These are phyloP conservation scores for Chondrosia reniformis DNA, from an alignment of 37 sponge, comb jelly and placozoan species.

Conservation along the genomic window DNA sequence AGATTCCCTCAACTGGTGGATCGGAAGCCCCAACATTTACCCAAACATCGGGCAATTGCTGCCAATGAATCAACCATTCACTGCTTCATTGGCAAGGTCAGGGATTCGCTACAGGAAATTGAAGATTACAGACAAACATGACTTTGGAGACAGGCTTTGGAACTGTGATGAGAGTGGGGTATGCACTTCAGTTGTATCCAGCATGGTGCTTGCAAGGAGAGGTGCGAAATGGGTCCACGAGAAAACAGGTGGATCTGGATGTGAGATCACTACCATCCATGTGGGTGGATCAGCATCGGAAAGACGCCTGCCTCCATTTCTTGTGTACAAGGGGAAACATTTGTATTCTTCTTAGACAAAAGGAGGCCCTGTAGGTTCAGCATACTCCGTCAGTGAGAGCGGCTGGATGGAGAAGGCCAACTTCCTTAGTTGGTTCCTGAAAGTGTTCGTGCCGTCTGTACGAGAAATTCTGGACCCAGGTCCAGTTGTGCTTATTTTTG, in stretches of 20 bases:
- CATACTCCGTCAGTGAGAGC: slow-evolving; percentile 35
- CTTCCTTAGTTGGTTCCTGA: slow-evolving; percentile 44
- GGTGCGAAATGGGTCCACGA: slow-evolving; percentile 49
- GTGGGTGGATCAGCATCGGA: slow-evolving; percentile 39
- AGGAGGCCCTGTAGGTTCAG: slow-evolving; percentile 47
- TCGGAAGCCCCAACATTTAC: background rate
- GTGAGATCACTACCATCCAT: slow-evolving; percentile 47
- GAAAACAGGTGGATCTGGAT: slow-evolving; percentile 43
- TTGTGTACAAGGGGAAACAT: slow-evolving; percentile 64
- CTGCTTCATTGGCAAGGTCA: background rate
- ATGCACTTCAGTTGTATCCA: slow-evolving; percentile 36
- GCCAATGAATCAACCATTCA: background rate
- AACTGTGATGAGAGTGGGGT: slow-evolving; percentile 57
- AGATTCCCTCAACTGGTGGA: background rate
- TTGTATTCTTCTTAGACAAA: slow-evolving; percentile 31
- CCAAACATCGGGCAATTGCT: background rate
- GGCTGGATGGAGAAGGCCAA: slow-evolving; percentile 59
- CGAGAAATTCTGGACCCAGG: background rate
- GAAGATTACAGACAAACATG: background rate
- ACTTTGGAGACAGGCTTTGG: slow-evolving; percentile 27
- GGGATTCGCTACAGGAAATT: background rate
- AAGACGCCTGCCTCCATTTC: slow-evolving; percentile 41
- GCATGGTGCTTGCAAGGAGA: slow-evolving; percentile 14
- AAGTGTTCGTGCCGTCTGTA: slow-evolving; percentile 38
- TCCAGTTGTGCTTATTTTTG: slow-evolving; percentile 55